A percentile compares a stretch with the other conserved stretches of the same genome.
Conservation (phyloP, 2,888 invertebrate genomes). For the Tethea ocularis region DNA sequence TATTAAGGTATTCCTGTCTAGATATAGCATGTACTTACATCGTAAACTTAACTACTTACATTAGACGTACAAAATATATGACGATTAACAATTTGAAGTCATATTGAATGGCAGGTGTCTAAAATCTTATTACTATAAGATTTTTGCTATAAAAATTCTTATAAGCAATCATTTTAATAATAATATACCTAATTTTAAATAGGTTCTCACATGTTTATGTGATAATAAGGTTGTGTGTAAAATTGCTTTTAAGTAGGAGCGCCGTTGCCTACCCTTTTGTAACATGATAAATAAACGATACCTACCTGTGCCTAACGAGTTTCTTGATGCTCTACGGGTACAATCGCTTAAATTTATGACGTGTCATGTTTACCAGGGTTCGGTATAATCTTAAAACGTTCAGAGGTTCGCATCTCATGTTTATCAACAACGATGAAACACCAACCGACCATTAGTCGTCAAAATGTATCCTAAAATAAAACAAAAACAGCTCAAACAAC, state of each 20-base stretch:
- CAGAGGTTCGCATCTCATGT: conserved; percentile 23
- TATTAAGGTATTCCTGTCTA: too few relatives aligned
- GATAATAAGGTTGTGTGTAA: not conserved
- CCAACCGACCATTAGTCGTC: conserved; percentile 39
- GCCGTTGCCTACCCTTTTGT: not conserved
- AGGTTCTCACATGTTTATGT: not conserved
- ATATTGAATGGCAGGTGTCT: not conserved
- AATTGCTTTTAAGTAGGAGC: not conserved
- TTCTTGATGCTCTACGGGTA: not conserved
- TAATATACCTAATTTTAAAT: not conserved
- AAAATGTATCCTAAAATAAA: conserved; percentile 40
- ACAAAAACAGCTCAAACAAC: conserved; percentile 30
- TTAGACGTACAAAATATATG: too few relatives aligned
- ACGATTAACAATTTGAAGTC: not conserved
- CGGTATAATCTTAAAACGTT: conserved; percentile 23
- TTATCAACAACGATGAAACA: conserved; percentile 27
- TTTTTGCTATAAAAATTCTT: not conserved
- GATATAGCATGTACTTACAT: not conserved
- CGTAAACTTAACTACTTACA: too few relatives aligned
- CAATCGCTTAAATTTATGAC: conserved; percentile 19
- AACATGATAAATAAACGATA: not conserved
- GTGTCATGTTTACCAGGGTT: conserved; percentile 20
- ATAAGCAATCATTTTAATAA: not conserved
- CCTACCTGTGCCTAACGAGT: not conserved
- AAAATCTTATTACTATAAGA: not conserved